phyloP scores from a whole-genome alignment of 1,140 invertebrate genomes.

The Bombus vancouverensis region DNA sequence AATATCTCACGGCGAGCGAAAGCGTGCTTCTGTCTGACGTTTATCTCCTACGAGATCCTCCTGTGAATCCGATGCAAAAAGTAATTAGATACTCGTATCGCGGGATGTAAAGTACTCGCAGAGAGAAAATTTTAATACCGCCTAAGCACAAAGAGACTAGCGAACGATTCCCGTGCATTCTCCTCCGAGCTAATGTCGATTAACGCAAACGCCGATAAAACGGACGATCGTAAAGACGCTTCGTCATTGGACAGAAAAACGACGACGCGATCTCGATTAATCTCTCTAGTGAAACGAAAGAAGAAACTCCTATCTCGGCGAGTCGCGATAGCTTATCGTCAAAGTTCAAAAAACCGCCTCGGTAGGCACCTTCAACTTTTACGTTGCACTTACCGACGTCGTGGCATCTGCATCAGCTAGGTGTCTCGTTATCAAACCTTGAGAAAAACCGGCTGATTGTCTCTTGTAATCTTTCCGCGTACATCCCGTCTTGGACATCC shows the following conservation, averaged over 20 bases:
- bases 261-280: constrained; percentile 12
- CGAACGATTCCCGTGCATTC: background rate
- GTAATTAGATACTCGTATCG: background rate
- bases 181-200: background rate
- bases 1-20: constrained; percentile 41
- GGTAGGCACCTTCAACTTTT: background rate
- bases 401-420: background rate
- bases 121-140: constrained; percentile 5
- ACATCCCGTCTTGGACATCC: constrained; percentile 49
- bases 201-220: background rate
- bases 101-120: constrained; percentile 4
- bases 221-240: background rate
- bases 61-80: constrained; percentile 15
- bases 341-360: constrained; percentile 13
- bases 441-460: constrained; percentile 60
- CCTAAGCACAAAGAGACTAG: background rate
- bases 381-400: background rate
- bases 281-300: background rate
- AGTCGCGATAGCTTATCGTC: background rate
- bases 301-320: background rate
- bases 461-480: constrained; percentile 54
- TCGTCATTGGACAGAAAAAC: background rate
- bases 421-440: constrained; percentile 30
- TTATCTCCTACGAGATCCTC: constrained; percentile 39
- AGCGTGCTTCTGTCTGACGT: constrained; percentile 18